Conservation (phyloP, 92 coral and sea anemone species). For the Epizoanthus ramosus region DNA sequence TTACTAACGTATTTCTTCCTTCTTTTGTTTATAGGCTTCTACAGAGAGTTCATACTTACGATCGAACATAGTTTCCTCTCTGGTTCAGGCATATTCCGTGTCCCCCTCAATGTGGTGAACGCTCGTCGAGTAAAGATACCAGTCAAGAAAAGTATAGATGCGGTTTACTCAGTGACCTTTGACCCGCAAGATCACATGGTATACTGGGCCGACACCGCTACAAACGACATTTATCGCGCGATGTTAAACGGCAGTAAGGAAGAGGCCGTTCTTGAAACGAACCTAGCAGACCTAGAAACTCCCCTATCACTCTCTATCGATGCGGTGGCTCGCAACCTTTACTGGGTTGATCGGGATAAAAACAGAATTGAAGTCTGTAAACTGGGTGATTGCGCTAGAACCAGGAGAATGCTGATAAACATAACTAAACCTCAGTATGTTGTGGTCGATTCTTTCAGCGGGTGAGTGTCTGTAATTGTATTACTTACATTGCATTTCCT, state of each 20-base stretch:
- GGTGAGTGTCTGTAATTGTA: neutral
- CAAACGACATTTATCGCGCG: conserved; percentile 8
- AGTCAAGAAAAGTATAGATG: neutral
- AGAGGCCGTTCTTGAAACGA: conserved; percentile 2
- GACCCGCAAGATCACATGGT: conserved; percentile 6
- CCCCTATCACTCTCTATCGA: conserved; percentile 12
- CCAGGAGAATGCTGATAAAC: neutral
- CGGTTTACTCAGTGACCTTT: neutral
- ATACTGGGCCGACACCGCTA: conserved; percentile 1
- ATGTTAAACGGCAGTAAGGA: conserved; percentile 14
- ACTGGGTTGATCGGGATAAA: conserved; percentile 8
- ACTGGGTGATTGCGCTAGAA: conserved; percentile 5
- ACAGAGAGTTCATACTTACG: conserved; percentile 22
- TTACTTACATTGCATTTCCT: too few relatives aligned
- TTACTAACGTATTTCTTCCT: too few relatives aligned
- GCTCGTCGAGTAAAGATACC: neutral
- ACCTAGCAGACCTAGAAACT: neutral
- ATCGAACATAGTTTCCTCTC: neutral
- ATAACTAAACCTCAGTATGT: conserved; percentile 8
- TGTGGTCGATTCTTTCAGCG: conserved; percentile 22
- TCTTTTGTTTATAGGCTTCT: conserved; percentile 13
- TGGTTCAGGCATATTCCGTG: neutral
- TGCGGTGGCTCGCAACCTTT: conserved; percentile 27
- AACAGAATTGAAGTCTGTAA: conserved; percentile 32
- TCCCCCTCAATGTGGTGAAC: neutral